These are phyloP conservation scores for Mycetomoellerius zeteki DNA, from an alignment of 1,140 invertebrate genomes.

Conservation along the genomic window DNA sequence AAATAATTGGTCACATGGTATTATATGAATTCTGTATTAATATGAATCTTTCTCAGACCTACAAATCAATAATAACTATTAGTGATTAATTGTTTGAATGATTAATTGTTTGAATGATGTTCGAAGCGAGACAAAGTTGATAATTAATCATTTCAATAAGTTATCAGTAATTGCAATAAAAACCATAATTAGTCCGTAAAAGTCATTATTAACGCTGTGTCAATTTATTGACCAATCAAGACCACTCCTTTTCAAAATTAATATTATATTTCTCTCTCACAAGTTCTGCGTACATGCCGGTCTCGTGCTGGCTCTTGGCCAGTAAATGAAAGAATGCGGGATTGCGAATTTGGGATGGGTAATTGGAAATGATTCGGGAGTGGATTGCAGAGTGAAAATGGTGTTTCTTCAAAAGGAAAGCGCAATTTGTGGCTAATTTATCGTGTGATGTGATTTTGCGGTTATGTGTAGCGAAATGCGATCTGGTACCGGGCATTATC, in stretches of 20 bases:
- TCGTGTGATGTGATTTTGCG: slow-evolving; percentile 41
- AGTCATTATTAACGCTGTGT: not conserved
- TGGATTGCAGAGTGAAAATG: slow-evolving; percentile 1
- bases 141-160: slow-evolving; percentile 16
- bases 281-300: slow-evolving; percentile 31
- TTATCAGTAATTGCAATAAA: not conserved
- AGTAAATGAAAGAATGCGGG: slow-evolving; percentile 19
- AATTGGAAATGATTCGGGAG: not conserved
- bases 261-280: not conserved
- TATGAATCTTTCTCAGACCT: not conserved
- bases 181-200: not conserved
- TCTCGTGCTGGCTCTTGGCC: slow-evolving; percentile 44
- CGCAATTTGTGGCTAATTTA: slow-evolving; percentile 14
- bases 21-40: not conserved
- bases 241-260: not conserved
- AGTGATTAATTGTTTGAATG: not conserved
- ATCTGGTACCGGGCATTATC: not conserved
- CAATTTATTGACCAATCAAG: not conserved
- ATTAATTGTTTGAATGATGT: not conserved
- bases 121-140: no score
- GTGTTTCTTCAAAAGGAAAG: slow-evolving; percentile 1
- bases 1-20: not conserved
- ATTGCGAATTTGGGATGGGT: slow-evolving; percentile 21
- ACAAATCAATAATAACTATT: not conserved
- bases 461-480: slow-evolving; percentile 38